phyloP scores from a whole-genome alignment of 1,140 invertebrate genomes.

The Drosophila arawakana region DNA sequence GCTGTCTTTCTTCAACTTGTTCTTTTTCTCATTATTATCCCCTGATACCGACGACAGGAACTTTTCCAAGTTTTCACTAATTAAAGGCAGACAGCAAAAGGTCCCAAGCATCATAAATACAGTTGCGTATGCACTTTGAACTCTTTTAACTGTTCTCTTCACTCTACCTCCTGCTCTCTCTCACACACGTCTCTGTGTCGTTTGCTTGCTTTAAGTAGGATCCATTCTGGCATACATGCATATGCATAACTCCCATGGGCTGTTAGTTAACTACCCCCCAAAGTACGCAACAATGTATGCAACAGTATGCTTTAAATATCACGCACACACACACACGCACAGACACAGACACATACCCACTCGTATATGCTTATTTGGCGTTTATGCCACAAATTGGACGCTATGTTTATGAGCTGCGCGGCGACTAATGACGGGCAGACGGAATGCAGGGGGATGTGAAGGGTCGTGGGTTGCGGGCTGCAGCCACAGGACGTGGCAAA shows the following conservation, averaged over 20 bases:
- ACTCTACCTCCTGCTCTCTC: conserved; percentile 4
- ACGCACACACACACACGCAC: too few species aligned
- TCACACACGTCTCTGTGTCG: not conserved
- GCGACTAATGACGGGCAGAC: conserved; percentile 2
- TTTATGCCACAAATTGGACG: conserved; percentile 73
- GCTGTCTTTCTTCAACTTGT: not conserved
- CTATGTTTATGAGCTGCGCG: conserved; percentile 55
- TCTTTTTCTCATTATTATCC: not conserved
- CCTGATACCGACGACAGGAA: conserved; percentile 7
- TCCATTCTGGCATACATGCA: conserved; percentile 27
- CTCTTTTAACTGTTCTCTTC: not conserved
- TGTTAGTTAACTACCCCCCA: conserved; percentile 44
- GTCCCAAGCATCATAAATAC: conserved; percentile 39
- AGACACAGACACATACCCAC: too few species aligned
- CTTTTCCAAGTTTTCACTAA: conserved; percentile 55
- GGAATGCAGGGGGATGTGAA: too few species aligned
- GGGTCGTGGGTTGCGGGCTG: not conserved
- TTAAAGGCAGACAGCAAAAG: conserved; percentile 48
- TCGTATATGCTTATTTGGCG: conserved; percentile 66
- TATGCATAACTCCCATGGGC: conserved; percentile 43
- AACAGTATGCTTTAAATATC: conserved; percentile 4
- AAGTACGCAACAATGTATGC: conserved; percentile 56
- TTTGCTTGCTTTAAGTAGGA: conserved; percentile 27
- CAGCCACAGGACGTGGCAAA: conserved; percentile 47
- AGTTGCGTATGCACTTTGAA: conserved; percentile 47